Evolutionary conservation across 2,797 vertebrate species (phyloP), one percentile per base, ranked within the genome.

Genomic region (Taenioides sp.): DNA sequence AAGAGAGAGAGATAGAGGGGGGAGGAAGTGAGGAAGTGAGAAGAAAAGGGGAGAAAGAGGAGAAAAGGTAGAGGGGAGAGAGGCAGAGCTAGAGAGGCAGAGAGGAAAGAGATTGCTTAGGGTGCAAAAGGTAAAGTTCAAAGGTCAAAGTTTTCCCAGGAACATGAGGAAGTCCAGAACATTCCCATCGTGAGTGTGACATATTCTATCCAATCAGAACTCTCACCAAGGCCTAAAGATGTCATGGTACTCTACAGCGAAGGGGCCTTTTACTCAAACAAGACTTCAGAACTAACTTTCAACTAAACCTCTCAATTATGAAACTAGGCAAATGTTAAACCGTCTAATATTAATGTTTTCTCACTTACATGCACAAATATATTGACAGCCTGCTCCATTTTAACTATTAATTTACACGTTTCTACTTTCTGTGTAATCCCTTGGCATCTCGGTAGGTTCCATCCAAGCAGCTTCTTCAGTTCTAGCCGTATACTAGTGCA

Each of bases 91-190:
- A 54, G 20, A 54, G 34, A 10, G 5, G 18, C 7, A 20, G 3
- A 23, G 14, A 59, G 25, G 55, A 59, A 7, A 66, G 47, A 66
- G 17, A 43, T 14, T 28, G 49, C 25, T 12, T 12, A 0, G 55
- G 72, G 67, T 67, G 79, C 61, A 80, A 75, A 82, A 80, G 80
- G 69, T 66, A 69, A 80, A 78, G 80, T 79, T 84, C 71, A 84
- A 67, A 81, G 77, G 81, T 84, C 75, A 81, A 11, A 18, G 67
- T 81, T 90, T 91, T 90, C 87, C 87, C 86, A 91, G 80, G 84
- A 87, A 84, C 65, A 78, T 67, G 71, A 25, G 67, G 68, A 67
- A 65, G 70, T 37, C 79, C 6, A 40, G 82, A 76, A 79, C 69
- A 86, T 85, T 92, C 74, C 77, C 71, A 83, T 86, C 81, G 67